Evolutionary conservation across 2,797 vertebrate genomes (phyloP).

Genomic region (Diglossa cyanea): DNA sequence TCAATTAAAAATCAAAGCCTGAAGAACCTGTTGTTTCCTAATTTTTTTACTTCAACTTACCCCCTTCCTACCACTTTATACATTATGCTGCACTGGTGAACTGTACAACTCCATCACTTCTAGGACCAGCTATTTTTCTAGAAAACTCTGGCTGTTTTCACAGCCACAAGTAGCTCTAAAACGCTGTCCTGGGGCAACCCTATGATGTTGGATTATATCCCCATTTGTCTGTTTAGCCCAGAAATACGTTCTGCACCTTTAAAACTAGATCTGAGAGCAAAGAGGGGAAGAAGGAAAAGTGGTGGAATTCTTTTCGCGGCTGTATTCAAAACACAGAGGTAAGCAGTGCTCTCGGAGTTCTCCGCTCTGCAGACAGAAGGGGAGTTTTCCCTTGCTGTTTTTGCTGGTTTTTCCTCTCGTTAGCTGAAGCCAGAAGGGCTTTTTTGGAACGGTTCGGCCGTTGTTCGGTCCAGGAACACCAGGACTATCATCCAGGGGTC

Average conservation of each 20-base stretch:
- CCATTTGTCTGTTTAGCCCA: neutral
- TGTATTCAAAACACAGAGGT: neutral
- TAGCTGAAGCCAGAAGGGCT: neutral
- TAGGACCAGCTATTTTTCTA: neutral
- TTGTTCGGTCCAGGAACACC: accelerated
- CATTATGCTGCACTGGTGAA: neutral
- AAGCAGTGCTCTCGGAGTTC: neutral
- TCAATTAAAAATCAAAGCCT: neutral
- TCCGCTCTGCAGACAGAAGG: accelerated
- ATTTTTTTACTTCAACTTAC: neutral
- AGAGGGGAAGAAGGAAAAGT: neutral
- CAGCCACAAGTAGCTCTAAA: neutral
- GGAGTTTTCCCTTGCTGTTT: neutral
- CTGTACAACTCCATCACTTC: neutral
- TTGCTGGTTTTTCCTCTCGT: accelerated
- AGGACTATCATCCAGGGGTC: accelerated
- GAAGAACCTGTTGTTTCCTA: neutral
- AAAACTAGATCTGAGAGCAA: neutral
- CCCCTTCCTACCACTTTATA: neutral
- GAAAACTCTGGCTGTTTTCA: neutral
- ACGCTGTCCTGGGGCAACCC: neutral
- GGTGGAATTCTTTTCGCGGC: accelerated
- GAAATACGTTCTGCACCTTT: neutral
- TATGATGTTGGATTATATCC: neutral
- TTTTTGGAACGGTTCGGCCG: neutral